Percentiles rank a stretch among this genome's conserved stretches.
Evolutionary conservation across 1,140 invertebrate genomes (phyloP).

Genomic region (Eumeta japonica): DNA sequence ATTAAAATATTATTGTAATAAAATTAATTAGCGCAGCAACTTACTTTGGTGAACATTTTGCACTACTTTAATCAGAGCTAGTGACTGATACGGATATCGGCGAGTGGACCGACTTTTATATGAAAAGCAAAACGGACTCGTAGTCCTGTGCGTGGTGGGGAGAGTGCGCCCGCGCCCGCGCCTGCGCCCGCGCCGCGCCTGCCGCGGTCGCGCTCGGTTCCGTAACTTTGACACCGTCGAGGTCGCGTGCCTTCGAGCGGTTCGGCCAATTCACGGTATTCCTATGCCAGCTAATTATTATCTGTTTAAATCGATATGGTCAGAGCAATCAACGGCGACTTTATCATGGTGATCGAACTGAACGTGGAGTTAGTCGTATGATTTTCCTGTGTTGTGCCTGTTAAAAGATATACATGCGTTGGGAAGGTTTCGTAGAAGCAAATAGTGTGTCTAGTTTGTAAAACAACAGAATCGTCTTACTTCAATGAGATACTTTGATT

Average conservation of each 20-base stretch:
- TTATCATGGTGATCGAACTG: too few species aligned
- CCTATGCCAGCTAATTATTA: constrained; percentile 16
- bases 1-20: neutral
- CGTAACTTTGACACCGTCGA: constrained; percentile 54
- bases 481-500: too few species aligned
- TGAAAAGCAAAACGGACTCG: constrained; percentile 49
- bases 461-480: too few species aligned
- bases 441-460: too few species aligned
- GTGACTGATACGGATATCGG: constrained; percentile 53
- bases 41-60: constrained; percentile 57
- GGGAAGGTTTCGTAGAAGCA: too few species aligned
- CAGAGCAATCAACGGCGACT: constrained; percentile 20
- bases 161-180: too few species aligned
- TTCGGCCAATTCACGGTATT: too few species aligned
- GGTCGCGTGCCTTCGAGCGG: constrained; percentile 31
- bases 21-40: constrained; percentile 10
- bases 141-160: constrained; percentile 42
- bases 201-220: constrained; percentile 47
- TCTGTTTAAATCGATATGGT: constrained; percentile 19
- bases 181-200: too few species aligned
- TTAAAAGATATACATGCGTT: too few species aligned
- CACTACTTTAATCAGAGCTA: constrained; percentile 46
- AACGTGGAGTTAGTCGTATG: too few species aligned
- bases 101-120: constrained; percentile 45
- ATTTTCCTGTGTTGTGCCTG: too few species aligned